Percentiles rank a stretch among this genome's conserved stretches.
phyloP scores from a whole-genome alignment of 2,113 vertebrate species.

The Egretta garzetta region DNA sequence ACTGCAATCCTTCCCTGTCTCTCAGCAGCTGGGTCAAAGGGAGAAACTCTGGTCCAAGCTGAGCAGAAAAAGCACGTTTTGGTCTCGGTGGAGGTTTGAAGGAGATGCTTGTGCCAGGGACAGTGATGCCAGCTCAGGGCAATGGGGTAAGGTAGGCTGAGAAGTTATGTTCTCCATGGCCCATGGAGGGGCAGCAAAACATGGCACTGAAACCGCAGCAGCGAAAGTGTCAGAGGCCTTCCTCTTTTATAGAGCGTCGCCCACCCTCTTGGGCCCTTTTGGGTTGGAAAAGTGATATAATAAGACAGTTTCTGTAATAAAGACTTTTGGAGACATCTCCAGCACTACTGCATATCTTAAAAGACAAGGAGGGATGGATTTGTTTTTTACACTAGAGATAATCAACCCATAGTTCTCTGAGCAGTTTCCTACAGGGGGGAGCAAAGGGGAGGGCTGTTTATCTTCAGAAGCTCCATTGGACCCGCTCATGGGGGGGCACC shows the following conservation, averaged over 20 bases:
- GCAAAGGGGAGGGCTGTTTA: background rate
- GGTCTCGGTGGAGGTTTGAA: background rate
- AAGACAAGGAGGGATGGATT: background rate
- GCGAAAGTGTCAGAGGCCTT: fast-evolving
- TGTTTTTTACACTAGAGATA: background rate
- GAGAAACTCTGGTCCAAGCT: background rate
- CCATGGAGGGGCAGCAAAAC: background rate
- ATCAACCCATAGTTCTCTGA: background rate
- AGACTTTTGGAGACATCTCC: background rate
- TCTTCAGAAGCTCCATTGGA: background rate
- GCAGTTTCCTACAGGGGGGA: background rate
- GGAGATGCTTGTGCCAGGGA: background rate
- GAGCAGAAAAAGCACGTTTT: background rate
- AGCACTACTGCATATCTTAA: background rate
- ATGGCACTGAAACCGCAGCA: background rate
- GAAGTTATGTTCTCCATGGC: background rate
- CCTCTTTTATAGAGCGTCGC: background rate
- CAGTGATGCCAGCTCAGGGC: background rate
- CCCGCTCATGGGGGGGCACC: fast-evolving
- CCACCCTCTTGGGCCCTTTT: background rate
- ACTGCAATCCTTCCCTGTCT: background rate
- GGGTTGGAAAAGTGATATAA: background rate
- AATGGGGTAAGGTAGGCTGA: background rate
- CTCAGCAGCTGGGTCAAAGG: background rate
- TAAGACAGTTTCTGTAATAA: background rate